These are phyloP conservation scores for Aromia moschata DNA, from an alignment of 2,888 invertebrate genomes.

Conservation along the genomic window DNA sequence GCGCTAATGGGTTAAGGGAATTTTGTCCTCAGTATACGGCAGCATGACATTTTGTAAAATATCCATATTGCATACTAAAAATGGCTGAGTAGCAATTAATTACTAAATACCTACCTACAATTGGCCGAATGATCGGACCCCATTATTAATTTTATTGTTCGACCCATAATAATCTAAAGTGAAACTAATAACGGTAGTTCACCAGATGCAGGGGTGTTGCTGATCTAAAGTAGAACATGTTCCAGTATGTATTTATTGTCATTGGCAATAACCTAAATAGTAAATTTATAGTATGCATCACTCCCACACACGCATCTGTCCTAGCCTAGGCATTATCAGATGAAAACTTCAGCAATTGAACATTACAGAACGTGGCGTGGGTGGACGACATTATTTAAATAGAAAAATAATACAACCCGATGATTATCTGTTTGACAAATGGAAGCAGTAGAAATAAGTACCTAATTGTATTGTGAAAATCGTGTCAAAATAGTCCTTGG, in stretches of 20 bases:
- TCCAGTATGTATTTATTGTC: neutral
- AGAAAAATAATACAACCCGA: slow-evolving; percentile 1
- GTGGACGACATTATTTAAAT: neutral
- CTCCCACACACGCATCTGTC: neutral
- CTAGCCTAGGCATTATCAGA: neutral
- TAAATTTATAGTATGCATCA: neutral
- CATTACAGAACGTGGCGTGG: neutral
- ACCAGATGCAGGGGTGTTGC: no score
- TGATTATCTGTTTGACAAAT: slow-evolving; percentile 19
- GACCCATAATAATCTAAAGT: no score
- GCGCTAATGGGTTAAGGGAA: no score
- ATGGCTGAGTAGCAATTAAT: no score
- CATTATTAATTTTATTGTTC: no score
- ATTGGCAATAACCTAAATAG: neutral
- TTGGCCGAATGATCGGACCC: no score
- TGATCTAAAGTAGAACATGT: no score
- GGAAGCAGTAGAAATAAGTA: slow-evolving; percentile 10
- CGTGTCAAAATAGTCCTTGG: slow-evolving; percentile 28
- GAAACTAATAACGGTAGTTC: no score
- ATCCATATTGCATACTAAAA: no score
- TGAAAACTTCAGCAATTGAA: neutral
- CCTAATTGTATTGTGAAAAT: slow-evolving; percentile 10
- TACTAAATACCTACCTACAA: no score
- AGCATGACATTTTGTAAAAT: no score
- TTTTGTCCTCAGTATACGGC: no score